These are phyloP conservation scores for Remorina albescens DNA, from an alignment of 2,797 vertebrate genomes.

Conservation along the genomic window DNA sequence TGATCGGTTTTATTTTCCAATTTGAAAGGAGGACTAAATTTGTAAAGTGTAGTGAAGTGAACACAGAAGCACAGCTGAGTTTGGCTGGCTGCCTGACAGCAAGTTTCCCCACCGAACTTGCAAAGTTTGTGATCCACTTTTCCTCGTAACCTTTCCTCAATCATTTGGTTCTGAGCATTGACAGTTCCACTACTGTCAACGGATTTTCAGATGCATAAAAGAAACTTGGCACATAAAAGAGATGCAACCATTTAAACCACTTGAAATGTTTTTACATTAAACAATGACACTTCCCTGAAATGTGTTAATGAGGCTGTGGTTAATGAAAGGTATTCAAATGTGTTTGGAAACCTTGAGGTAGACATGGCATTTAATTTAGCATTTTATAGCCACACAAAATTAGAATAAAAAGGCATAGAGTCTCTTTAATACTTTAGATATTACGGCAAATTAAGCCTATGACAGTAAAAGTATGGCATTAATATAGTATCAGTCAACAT, in stretches of 20 bases:
- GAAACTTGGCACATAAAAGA: constrained; percentile 1
- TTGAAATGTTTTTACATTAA: constrained; percentile 10
- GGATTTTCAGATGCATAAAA: constrained; percentile 15
- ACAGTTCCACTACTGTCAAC: neutral
- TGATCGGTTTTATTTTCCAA: neutral
- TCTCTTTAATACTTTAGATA: neutral
- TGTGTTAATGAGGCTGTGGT: constrained; percentile 19
- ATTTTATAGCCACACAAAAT: no score
- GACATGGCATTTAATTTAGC: no score
- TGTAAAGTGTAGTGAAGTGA: constrained; percentile 33
- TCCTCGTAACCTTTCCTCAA: neutral
- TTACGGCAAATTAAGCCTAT: neutral
- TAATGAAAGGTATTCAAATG: constrained; percentile 4
- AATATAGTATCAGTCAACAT: neutral
- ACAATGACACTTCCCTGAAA: constrained; percentile 15
- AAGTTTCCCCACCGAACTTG: constrained; percentile 23
- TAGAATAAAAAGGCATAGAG: no score
- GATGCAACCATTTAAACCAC: neutral
- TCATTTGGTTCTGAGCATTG: constrained; percentile 23
- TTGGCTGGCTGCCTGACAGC: constrained; percentile 32
- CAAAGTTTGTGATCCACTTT: constrained; percentile 10
- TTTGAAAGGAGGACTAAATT: constrained; percentile 26
- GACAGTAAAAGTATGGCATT: neutral
- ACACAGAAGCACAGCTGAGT: constrained; percentile 37
- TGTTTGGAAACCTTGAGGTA: no score